Conservation (phyloP, 2,797 vertebrate species). For the Semotilus atromaculatus region DNA sequence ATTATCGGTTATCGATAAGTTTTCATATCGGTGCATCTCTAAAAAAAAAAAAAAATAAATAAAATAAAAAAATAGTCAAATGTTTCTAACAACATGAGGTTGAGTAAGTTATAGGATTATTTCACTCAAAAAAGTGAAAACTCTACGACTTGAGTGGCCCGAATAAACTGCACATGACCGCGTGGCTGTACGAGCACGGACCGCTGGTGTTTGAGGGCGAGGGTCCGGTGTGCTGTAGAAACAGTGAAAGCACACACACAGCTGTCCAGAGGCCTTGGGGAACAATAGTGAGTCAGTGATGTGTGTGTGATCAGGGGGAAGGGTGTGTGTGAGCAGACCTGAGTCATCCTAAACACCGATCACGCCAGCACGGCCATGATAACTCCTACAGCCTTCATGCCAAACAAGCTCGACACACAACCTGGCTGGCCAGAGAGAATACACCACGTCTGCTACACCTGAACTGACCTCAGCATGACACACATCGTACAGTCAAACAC, state of each 20-base stretch:
- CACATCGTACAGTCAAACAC: too few species aligned
- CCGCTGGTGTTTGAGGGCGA: not conserved
- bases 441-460: too few species aligned
- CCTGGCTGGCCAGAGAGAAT: too few species aligned
- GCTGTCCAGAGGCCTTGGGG: constrained; percentile 52
- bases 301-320: constrained; percentile 50
- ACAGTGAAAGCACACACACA: constrained; percentile 4
- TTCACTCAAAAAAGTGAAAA: too few species aligned
- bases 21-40: too few species aligned
- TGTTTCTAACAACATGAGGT: not conserved
- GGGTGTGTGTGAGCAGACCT: constrained; percentile 26
- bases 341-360: constrained; percentile 58
- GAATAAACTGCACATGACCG: not conserved
- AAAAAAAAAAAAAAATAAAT: too few species aligned
- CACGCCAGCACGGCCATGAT: too few species aligned
- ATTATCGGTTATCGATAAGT: too few species aligned
- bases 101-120: not conserved
- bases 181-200: not conserved
- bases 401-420: not conserved
- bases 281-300: constrained; percentile 58
- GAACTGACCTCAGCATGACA: not conserved
- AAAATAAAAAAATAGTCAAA: too few species aligned
- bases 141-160: not conserved
- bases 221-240: not conserved
- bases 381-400: too few species aligned